Evolutionary conservation across 2,888 invertebrate genomes (phyloP).

Genomic region (Oscheius sp.): DNA sequence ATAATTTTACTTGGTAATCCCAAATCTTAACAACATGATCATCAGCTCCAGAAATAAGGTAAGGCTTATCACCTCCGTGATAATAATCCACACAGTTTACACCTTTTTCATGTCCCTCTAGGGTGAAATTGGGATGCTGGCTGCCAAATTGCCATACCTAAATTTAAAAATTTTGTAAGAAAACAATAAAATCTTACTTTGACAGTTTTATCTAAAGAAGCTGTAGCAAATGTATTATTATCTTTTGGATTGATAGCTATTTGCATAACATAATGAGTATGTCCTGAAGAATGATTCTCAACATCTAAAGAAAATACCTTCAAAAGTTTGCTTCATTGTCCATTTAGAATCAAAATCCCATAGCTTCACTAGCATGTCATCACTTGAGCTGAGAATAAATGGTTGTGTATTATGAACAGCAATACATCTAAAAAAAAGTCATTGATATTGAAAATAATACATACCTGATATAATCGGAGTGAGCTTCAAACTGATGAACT

Average conservation of each 20-base stretch:
- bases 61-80: slow-evolving; percentile 98
- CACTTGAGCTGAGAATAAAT: slow-evolving; percentile 86
- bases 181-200: slow-evolving; percentile 76
- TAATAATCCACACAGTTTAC: slow-evolving; percentile 98
- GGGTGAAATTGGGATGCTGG: slow-evolving; percentile 93
- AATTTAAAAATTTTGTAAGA: neutral
- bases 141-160: slow-evolving; percentile 94
- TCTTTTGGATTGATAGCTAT: slow-evolving; percentile 99
- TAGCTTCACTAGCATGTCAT: slow-evolving; percentile 96
- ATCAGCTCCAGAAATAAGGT: slow-evolving; percentile 97
- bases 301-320: slow-evolving; percentile 76
- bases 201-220: slow-evolving; percentile 95
- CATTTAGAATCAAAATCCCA: slow-evolving; percentile 99
- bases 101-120: slow-evolving; percentile 96
- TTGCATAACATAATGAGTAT: slow-evolving; percentile 99
- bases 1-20: slow-evolving; percentile 82
- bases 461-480: slow-evolving; percentile 88
- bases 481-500: slow-evolving; percentile 94
- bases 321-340: slow-evolving; percentile 97
- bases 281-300: too few species aligned
- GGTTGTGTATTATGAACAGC: slow-evolving; percentile 97
- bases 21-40: slow-evolving; percentile 97
- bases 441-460: neutral
- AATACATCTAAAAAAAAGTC: slow-evolving; percentile 77
- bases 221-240: slow-evolving; percentile 98